These are phyloP conservation scores for Akabosia matsudoensis DNA, from an alignment of 1,140 invertebrate species.

Conservation along the genomic window DNA sequence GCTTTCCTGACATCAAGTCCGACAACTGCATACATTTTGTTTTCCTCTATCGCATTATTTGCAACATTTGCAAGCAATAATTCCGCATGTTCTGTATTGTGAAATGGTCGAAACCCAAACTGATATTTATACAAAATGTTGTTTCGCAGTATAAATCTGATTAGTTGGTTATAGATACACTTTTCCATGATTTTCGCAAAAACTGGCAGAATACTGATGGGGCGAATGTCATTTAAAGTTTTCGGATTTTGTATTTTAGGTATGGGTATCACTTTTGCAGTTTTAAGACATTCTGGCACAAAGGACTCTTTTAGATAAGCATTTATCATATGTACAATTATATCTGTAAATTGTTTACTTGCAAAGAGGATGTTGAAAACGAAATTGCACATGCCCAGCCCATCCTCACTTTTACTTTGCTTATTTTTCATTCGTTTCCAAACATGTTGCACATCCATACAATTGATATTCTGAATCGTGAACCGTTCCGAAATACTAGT, in stretches of 20 bases:
- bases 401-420: neutral
- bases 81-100: constrained; percentile 21
- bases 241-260: neutral
- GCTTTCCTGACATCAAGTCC: constrained; percentile 29
- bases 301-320: neutral
- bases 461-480: neutral
- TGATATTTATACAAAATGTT: constrained; percentile 13
- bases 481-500: neutral
- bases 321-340: neutral
- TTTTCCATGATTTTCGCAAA: neutral
- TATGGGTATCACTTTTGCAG: neutral
- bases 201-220: neutral
- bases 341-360: neutral
- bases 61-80: neutral
- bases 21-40: constrained; percentile 18
- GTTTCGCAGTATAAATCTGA: neutral
- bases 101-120: constrained; percentile 26
- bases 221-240: neutral
- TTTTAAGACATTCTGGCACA: neutral
- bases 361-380: neutral
- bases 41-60: neutral
- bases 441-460: neutral
- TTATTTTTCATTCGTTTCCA: neutral
- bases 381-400: neutral
- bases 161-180: neutral